Percentiles rank a stretch among this genome's conserved stretches.
Conservation (phyloP, 2,888 invertebrate genomes). For the Spodoptera exigua region DNA sequence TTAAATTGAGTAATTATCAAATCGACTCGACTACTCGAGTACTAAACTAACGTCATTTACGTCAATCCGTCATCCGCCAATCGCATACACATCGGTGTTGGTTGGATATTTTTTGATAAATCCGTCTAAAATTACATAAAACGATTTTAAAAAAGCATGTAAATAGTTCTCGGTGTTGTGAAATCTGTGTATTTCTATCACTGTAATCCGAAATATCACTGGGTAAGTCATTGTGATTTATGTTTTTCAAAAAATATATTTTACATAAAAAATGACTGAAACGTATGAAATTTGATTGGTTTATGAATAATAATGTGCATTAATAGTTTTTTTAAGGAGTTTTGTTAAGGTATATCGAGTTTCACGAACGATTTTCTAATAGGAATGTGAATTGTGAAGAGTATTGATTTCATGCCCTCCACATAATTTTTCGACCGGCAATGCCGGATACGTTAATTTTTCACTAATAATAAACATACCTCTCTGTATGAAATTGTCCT, state of each 20-base stretch:
- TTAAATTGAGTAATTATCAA: no score
- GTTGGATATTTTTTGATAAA: not conserved
- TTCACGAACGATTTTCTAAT: conserved; percentile 13
- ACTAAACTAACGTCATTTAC: not conserved
- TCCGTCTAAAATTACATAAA: conserved; percentile 15
- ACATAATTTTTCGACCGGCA: conserved; percentile 22
- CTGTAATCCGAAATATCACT: conserved; percentile 7
- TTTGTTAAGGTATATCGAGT: conserved; percentile 8
- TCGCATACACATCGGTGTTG: conserved; percentile 13
- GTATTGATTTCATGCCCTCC: conserved; percentile 36
- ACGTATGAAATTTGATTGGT: conserved; percentile 2
- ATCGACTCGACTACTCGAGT: no score
- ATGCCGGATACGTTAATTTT: not conserved
- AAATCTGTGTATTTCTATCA: conserved; percentile 29
- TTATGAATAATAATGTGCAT: conserved; percentile 20
- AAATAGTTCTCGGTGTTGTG: conserved; percentile 29
- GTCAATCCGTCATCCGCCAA: conserved; percentile 33
- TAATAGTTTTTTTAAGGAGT: not conserved
- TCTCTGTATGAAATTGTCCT: not conserved
- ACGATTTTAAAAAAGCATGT: conserved; percentile 39
- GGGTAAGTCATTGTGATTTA: conserved; percentile 36
- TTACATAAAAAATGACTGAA: not conserved
- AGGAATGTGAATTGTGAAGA: conserved; percentile 15
- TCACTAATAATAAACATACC: conserved; percentile 10
- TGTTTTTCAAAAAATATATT: not conserved